These are phyloP conservation scores for Myotis planiceps DNA, from an alignment of 2,797 vertebrate species.

Conservation along the genomic window DNA sequence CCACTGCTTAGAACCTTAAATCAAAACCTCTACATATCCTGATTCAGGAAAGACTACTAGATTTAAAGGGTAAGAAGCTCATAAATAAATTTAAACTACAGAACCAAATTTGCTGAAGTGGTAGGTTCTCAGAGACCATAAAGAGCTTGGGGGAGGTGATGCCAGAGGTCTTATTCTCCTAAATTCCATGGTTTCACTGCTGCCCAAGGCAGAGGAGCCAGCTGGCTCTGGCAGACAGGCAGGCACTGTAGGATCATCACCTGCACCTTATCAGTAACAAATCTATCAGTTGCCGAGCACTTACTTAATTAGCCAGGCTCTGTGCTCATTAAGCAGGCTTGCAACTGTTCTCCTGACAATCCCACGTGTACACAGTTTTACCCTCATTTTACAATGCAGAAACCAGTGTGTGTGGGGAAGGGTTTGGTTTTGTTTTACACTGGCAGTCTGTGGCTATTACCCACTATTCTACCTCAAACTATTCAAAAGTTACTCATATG, in stretches of 20 bases:
- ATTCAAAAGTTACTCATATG: not conserved
- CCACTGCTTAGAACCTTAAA: not conserved
- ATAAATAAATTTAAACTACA: not conserved
- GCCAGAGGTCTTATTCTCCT: not conserved
- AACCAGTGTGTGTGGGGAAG: not conserved
- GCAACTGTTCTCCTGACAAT: not conserved
- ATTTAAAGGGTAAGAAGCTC: not conserved
- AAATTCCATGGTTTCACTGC: not conserved
- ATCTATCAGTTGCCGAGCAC: not conserved
- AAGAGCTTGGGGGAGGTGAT: not conserved
- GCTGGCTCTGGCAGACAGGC: not conserved
- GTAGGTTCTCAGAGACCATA: not conserved
- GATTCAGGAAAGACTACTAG: slow-evolving; percentile 25
- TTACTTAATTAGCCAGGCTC: not conserved
- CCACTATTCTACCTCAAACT: not conserved
- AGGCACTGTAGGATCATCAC: not conserved
- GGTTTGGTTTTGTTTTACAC: not conserved
- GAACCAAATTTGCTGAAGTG: not conserved
- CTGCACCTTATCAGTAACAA: not conserved
- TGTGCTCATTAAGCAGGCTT: not conserved
- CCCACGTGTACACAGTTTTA: not conserved
- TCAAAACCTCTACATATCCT: not conserved
- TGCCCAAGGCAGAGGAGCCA: not conserved
- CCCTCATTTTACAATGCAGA: slow-evolving; percentile 11
- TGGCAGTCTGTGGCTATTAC: not conserved